Base-by-base conservation (phyloP, 1,140 invertebrate species). In the Dinoponera quadriceps region DNA sequence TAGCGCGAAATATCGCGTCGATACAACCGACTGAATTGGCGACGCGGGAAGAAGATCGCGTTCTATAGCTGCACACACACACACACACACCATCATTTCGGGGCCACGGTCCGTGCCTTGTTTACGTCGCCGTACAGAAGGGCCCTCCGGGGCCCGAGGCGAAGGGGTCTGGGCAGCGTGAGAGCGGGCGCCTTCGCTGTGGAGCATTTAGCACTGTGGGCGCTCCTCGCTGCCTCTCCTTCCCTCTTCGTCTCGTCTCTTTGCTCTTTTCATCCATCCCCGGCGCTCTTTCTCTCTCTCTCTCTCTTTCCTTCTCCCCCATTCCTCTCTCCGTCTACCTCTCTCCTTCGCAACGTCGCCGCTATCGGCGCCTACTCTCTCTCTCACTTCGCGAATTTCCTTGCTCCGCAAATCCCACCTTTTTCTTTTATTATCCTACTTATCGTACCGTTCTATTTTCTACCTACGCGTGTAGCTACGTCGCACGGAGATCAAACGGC, bases 201-300 rank as follows among this genome's bases (percentile, higher is more conserved):
- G 87, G 87, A 90, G 91, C 92, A 92, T 93, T 93, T 93, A 91
- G 91, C 92, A 90, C 93, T 87, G 85, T 91, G 90, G 90, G 88
- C 91, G 89, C 91, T 88, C 85, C 73, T 86, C 84, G 85, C 86
- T 82, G 60, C 38, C 48, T 57, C 27, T 55, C 48, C 75, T 55
- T 20, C 5, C 48, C 44, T n/a, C 82, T 5, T 49, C 18, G n/a
- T 33, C 44, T 7, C 22, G 13, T 33, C 20, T 33, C n/a, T 44
- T 49, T 44, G 55, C 62, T 73, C 62, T 55, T 71, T 29, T 74
- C 69, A 66, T 33, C 59, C 60, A 27, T 65, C 55, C 38, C 18
- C 18, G 14, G 16, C 16, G n/a, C 62, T 38, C 57, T 59, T 16
- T 51, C 29, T 33, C 75, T 60, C 14, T 25, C 44, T 51, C 60